Conservation (phyloP, 2,888 invertebrate genomes). For the Tineola bisselliella region DNA sequence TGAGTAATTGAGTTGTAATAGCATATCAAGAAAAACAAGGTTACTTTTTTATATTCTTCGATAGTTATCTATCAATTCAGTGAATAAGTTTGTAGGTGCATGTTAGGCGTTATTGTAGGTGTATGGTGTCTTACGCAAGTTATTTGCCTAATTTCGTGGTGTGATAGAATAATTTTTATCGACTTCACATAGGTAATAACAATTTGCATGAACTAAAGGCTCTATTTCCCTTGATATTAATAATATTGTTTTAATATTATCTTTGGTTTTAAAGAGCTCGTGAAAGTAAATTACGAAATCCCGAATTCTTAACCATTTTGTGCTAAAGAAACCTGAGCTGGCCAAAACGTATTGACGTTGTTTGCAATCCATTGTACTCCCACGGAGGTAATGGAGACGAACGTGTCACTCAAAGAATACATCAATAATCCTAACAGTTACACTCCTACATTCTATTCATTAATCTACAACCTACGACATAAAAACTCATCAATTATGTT, state of each 20-base stretch:
- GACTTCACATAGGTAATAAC: too few relatives aligned
- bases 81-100: conserved; percentile 33
- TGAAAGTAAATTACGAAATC: background rate
- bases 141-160: background rate
- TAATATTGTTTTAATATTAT: too few relatives aligned
- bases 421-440: background rate
- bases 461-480: background rate
- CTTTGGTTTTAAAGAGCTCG: too few relatives aligned
- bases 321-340: background rate
- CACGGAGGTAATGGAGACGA: background rate
- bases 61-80: background rate
- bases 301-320: background rate
- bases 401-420: background rate
- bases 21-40: background rate
- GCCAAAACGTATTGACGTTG: background rate
- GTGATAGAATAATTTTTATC: too few relatives aligned
- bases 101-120: conserved; percentile 42
- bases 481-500: background rate
- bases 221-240: too few relatives aligned
- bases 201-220: too few relatives aligned
- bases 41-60: background rate
- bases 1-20: background rate
- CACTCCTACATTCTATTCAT: background rate
- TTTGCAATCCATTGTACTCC: background rate
- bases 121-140: conserved; percentile 35